Percentiles rank a stretch among this genome's conserved stretches.
These are phyloP conservation scores for Oryzias woworae DNA, from an alignment of 2,113 vertebrate species.

Conservation along the genomic window DNA sequence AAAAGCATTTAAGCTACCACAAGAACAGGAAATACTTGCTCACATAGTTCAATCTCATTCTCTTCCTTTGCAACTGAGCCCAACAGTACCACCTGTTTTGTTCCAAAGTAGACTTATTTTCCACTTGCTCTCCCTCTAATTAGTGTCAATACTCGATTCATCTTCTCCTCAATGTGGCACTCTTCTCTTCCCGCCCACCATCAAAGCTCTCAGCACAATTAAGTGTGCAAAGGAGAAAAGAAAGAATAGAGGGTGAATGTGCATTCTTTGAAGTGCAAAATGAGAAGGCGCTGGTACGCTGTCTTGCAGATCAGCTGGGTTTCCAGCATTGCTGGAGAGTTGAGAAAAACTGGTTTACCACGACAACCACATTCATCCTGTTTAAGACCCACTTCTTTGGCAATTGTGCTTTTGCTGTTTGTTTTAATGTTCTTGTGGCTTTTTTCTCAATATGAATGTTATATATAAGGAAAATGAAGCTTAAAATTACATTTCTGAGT, in stretches of 20 bases:
- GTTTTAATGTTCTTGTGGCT: too few species aligned
- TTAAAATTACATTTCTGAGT: too few species aligned
- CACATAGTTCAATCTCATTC: conserved; percentile 8
- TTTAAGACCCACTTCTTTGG: neutral
- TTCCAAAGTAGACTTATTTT: conserved; percentile 31
- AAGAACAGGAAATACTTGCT: conserved; percentile 29
- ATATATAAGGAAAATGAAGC: too few species aligned
- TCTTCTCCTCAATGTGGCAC: conserved; percentile 41
- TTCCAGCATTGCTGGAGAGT: conserved; percentile 28
- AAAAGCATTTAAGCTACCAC: conserved; percentile 11
- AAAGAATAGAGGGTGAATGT: conserved; percentile 45
- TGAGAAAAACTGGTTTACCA: conserved; percentile 17
- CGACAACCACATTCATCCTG: neutral
- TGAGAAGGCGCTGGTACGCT: conserved; percentile 51
- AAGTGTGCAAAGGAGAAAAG: conserved; percentile 48
- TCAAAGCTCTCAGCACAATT: conserved; percentile 75
- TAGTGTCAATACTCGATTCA: conserved; percentile 64
- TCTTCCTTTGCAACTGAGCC: conserved; percentile 17
- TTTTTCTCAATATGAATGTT: too few species aligned
- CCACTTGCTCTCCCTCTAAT: conserved; percentile 62
- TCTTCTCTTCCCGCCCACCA: conserved; percentile 64
- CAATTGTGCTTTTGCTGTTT: too few species aligned
- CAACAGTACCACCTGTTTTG: conserved; percentile 34
- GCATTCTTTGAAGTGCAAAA: conserved; percentile 76
- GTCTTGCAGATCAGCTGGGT: conserved; percentile 48